Evolutionary conservation across 1,140 invertebrate species (phyloP), one percentile per base, ranked within the genome.

Genomic region (Papilio machaon): DNA sequence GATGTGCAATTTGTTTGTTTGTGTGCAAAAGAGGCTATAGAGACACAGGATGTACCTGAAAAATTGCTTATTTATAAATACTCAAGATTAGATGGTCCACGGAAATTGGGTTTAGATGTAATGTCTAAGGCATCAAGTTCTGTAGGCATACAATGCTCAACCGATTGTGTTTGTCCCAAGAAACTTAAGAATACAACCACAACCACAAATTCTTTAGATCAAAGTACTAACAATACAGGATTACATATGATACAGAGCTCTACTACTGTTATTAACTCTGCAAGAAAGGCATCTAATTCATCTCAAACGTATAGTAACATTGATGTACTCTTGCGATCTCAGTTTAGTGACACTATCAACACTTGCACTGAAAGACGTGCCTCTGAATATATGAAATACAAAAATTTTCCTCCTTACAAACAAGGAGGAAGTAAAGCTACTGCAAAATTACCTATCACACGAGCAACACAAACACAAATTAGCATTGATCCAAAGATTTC

Each of bases 1-100:
- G 87, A 93, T 58, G 83, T 92, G 23, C 90, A 92, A 84, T 94
- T 91, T 86, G 88, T 93, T 47, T 94, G 93, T 83, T 82, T 94
- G n/a, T 93, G 90, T 77, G 82, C 85, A 77, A 78, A 87, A 54
- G 84, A 89, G 49, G 49, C 75, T 67, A 81, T 80, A 17, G 75
- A 80, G 64, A 52, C 82, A 64, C 80, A 84, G 64, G 86, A 88
- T 35, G 52, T 85, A 19, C 87, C 88, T 82, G 90, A 92, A 47
- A 91, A 90, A 76, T 87, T 91, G 80, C 83, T 91, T 30, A 90
- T 92, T 23, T 94, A 91, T 76, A 94, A 92, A 85, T 94, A 92
- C 83, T 92, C 90, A 58, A 81, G 84, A 75, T 82, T 93, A 43
- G 81, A 85, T 8, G 81, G 85, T 9, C 87, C 85, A 64, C 86